Percentiles rank a stretch among this genome's conserved stretches.
Conservation (phyloP, 2,113 vertebrate species). For the Nansenia antarctica region DNA sequence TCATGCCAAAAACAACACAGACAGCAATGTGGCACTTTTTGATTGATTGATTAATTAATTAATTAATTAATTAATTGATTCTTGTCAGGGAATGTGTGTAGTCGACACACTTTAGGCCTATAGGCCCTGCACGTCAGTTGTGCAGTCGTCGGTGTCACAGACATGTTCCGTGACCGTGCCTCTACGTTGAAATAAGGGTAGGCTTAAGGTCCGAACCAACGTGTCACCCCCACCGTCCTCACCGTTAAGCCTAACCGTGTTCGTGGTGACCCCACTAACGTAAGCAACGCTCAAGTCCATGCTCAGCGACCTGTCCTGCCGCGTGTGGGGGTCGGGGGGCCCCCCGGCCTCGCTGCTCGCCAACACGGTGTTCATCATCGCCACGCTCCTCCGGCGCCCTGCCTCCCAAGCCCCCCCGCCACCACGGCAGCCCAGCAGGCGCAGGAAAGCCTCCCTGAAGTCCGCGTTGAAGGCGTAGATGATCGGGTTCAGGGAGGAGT, state of each 20-base stretch:
- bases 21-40: too few relatives aligned
- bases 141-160: too few relatives aligned
- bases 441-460: constrained; percentile 31
- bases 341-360: background rate
- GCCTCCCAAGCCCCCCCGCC: background rate
- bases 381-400: background rate
- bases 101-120: too few relatives aligned
- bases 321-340: background rate
- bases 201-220: background rate
- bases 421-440: constrained; percentile 21
- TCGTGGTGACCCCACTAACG: background rate
- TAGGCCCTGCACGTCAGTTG: too few relatives aligned
- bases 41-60: too few relatives aligned
- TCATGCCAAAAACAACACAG: too few relatives aligned
- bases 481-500: constrained; percentile 30
- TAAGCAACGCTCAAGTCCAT: background rate
- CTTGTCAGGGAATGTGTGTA: too few relatives aligned
- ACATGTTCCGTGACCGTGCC: background rate
- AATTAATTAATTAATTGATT: too few relatives aligned
- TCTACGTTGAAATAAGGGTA: background rate
- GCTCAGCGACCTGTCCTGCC: background rate
- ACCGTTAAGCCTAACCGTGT: too few relatives aligned
- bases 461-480: constrained; percentile 37
- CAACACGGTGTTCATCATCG: background rate
- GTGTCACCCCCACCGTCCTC: background rate